phyloP scores from a whole-genome alignment of 2,888 invertebrate genomes.

The Serripes groenlandicus region DNA sequence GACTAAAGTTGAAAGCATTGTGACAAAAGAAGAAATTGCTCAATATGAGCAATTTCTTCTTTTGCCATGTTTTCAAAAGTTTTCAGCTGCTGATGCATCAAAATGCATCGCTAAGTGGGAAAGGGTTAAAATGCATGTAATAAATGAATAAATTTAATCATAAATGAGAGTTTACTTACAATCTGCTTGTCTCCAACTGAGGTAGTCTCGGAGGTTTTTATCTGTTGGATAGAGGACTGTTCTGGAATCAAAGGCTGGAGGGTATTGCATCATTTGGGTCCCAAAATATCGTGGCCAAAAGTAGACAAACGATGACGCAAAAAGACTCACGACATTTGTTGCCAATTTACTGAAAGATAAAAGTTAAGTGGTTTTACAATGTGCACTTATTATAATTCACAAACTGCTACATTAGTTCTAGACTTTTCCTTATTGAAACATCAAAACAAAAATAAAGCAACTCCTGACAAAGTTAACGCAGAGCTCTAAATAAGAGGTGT shows the following conservation, averaged over 20 bases:
- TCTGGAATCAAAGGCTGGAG: slow-evolving; percentile 97
- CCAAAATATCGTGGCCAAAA: slow-evolving; percentile 94
- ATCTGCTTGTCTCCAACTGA: slow-evolving; percentile 86
- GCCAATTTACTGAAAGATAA: slow-evolving; percentile 90
- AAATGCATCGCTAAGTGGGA: too few relatives aligned
- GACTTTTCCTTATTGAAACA: too few relatives aligned
- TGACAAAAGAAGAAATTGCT: background rate
- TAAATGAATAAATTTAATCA: too few relatives aligned
- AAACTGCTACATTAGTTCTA: too few relatives aligned
- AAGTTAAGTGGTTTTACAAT: background rate
- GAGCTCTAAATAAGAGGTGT: too few relatives aligned
- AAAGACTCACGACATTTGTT: slow-evolving; percentile 95
- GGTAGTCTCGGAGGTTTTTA: slow-evolving; percentile 90
- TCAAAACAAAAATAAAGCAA: too few relatives aligned
- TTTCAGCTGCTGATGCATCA: too few relatives aligned
- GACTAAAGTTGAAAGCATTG: background rate
- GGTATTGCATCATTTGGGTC: slow-evolving; percentile 90
- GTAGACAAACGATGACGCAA: slow-evolving; percentile 95
- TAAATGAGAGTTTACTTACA: slow-evolving; percentile 78
- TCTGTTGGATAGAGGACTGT: slow-evolving; percentile 95
- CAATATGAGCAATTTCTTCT: background rate
- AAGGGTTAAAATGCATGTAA: too few relatives aligned
- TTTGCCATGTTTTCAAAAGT: background rate
- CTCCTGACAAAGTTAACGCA: too few relatives aligned
- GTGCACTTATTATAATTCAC: too few relatives aligned